Evolutionary conservation across 2,113 vertebrate genomes (phyloP), one percentile per base, ranked within the genome.

Genomic region (Seriola dumerili): DNA sequence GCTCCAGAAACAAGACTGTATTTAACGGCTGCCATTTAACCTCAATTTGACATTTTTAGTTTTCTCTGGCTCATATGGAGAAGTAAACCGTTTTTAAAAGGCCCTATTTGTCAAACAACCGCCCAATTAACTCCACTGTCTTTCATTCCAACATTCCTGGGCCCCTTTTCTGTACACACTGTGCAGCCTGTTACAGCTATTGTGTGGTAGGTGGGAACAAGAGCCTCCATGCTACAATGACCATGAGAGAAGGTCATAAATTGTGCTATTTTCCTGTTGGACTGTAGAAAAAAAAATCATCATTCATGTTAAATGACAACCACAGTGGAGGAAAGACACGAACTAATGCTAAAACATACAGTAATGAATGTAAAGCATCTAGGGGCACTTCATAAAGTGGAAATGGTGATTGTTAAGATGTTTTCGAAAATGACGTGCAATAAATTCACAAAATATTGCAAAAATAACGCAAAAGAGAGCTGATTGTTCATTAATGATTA

Each of bases 1-100:
- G 69, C 76, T 9, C 66, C 68, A 17, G 42, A 80, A 90, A 91
- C 19, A 89, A 80, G 70, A 72, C 42, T 73, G 77, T 59, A 34
- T 87, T 85, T 80, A 72, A 66, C 66, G 25, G 58, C 44, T 58
- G 61, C 73, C 72, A 84, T 86, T 90, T 85, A 89, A 89, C 63
- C 76, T 85, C 36, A 72, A 23, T 54, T 34, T 86, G 78, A 84
- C 81, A 68, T 67, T 89, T 89, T 90, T 74, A 80, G 70, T 65
- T 55, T 61, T 34, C 23, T 69, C 48, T 67, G 50, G 72, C 54
- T 58, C 46, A 36, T 64, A 44, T 36, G 34, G 65, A 59, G 71
- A 85, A 67, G 23, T 34, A 91, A 82, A 76, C 76, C 38, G 72
- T 2, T 21, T 48, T 80, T 54, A 42, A 64, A 69, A n/a, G 32